Evolutionary conservation across 2,113 vertebrate genomes (phyloP), one percentile per base, ranked within the genome.

Genomic region (Chaetorhynchus papuensis): DNA sequence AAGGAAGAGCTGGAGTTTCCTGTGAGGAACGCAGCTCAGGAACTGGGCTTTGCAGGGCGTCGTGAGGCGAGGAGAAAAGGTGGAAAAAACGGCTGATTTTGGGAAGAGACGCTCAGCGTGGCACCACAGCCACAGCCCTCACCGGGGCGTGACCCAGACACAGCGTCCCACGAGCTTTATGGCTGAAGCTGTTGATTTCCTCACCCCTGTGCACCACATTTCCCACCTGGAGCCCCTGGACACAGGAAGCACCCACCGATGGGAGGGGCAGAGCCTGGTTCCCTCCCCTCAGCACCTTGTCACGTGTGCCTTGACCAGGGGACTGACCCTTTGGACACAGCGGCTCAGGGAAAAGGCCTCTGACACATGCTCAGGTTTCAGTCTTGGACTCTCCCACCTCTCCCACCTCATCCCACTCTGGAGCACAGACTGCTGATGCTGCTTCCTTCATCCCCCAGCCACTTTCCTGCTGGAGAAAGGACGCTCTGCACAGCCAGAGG

Each of bases 161-260:
- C 1, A 4, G 59, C 0, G 0, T 12, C 28, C 60, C 37, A 8
- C 0, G 3, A 47, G 54, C 18, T 47, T 17, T 20, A 5, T 4
- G 5, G 45, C 15, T 16, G 53, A 39, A 63, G 35, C 24, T 84
- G 65, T 19, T 50, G 75, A 28, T 64, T 74, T n/a, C 15, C 23
- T 52, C 4, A 28, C 19, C 21, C 30, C 28, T 61, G 13, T 33
- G 45, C 24, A 14, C 20, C n/a, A 11, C 21, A 6, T 22, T 44
- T 79, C 74, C 16, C 33, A n/a, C 49, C 26, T 17, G 64, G 24
- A 69, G 47, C 24, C 52, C 14, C 31, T 3, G 42, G 57, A 31
- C 15, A 31, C 15, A 15, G 37, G 50, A 37, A 44, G 39, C 10
- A 27, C 20, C 5, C 57, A 2, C 23, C 27, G 39, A 30, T 0